Base-by-base conservation (phyloP, 2,797 vertebrate species). In the Alexandromys oeconomus region DNA sequence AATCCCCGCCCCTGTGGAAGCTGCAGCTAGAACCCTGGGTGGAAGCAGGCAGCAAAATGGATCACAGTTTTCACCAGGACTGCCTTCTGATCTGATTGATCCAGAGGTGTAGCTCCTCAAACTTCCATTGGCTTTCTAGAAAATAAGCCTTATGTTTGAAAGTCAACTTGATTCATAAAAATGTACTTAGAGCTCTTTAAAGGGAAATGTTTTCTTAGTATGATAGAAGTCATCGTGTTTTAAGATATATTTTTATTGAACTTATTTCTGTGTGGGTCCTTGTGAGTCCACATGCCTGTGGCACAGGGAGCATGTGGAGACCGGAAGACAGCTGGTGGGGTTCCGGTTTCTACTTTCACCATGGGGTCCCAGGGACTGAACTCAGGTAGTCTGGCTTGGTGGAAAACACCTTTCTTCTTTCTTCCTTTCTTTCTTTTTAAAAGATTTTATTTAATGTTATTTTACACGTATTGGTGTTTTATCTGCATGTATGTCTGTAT, bases 121-220 rank as follows among this genome's bases (percentile, higher is more conserved):
- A 82, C 40, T 89, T 87, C 40, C 11, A 57, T 6, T 76, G 63
- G 87, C 8, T 13, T 37, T 92, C 51, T 89, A 86, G 87, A 91
- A 96, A 93, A 91, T 34, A 74, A 77, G 59, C 77, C 59, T 54
- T 81, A 71, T 37, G 23, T 43, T 43, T 88, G 89, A 88, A 93
- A 95, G 77, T 6, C 71, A 95, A 37, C 84, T 71, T 59, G 31
- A 54, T 27, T 92, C 80, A 84, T 65, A 79, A 92, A 89, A 96
- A 96, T 67, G 40, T 43, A 73, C 67, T 93, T 63, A 57, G 37
- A 84, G 61, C 17, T 92, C 46, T 89, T 40, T 59, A 85, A 89
- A 92, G 59, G 7, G 7, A 87, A 91, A 65, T 37, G 2, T 48
- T 93, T 90, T 88, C 69, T 85, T 82, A 73, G 57, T n/a, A 48